These are phyloP conservation scores for Mizuhopecten yessoensis DNA, from an alignment of 1,140 invertebrate species.

Conservation along the genomic window DNA sequence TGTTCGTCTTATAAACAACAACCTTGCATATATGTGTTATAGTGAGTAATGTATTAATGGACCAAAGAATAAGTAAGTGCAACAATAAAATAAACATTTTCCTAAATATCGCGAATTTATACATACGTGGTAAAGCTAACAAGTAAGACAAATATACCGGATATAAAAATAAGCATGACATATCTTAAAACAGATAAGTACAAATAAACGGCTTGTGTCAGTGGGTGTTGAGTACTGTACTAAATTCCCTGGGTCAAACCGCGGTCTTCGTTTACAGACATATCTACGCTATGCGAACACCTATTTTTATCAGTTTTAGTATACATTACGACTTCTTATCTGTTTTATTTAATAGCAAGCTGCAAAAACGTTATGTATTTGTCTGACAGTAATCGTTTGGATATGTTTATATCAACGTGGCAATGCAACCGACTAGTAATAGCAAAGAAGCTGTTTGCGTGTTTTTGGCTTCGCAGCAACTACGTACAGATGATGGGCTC, in stretches of 20 bases:
- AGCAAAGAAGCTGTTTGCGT: background rate
- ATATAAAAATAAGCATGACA: background rate
- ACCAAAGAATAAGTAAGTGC: too few species aligned
- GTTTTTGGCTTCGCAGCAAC: too few species aligned
- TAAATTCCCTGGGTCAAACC: background rate
- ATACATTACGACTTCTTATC: background rate
- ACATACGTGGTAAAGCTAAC: too few species aligned
- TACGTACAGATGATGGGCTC: too few species aligned
- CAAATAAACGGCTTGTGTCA: slow-evolving; percentile 23
- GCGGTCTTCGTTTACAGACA: background rate
- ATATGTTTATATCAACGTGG: background rate
- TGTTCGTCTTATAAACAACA: too few species aligned
- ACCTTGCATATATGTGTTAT: too few species aligned
- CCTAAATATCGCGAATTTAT: too few species aligned
- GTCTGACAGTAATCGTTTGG: background rate
- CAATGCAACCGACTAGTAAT: background rate
- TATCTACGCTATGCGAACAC: background rate
- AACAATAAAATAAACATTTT: too few species aligned
- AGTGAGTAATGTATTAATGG: too few species aligned
- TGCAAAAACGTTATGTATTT: background rate
- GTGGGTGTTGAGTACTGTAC: background rate
- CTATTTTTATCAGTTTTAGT: background rate
- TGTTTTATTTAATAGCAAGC: background rate
- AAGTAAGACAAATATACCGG: too few species aligned
- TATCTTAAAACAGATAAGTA: background rate